Conservation (phyloP, 2,113 vertebrate species). For the Serinus canaria region DNA sequence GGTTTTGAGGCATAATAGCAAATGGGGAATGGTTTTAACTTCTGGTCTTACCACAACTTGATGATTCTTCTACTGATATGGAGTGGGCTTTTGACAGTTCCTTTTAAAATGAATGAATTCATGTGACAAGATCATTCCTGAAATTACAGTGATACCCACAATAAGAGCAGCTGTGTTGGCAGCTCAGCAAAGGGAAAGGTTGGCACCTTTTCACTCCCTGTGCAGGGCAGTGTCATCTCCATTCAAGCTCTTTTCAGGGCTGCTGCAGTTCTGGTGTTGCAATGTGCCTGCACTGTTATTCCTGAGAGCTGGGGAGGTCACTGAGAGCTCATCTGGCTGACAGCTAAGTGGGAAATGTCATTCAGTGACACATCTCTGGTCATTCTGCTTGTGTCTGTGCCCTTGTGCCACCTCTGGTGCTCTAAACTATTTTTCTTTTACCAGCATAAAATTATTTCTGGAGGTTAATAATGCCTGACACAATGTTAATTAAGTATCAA, state of each 20-base stretch:
- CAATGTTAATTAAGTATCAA: neutral
- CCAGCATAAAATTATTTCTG: neutral
- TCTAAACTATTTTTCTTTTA: neutral
- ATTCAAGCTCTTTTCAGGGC: neutral
- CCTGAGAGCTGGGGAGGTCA: neutral
- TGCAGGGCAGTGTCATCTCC: neutral
- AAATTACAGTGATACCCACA: neutral
- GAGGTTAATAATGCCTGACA: neutral
- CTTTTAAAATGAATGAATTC: neutral
- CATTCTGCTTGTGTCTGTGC: neutral
- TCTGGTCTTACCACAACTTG: neutral
- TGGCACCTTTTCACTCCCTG: fast-evolving
- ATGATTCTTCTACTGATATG: neutral
- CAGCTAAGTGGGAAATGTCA: fast-evolving
- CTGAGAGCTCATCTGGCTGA: neutral
- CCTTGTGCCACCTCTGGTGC: neutral
- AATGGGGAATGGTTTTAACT: neutral
- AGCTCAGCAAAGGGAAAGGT: neutral
- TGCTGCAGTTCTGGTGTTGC: neutral
- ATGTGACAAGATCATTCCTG: neutral
- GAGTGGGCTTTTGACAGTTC: neutral
- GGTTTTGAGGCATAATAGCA: neutral
- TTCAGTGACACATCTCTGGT: neutral
- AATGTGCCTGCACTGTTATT: neutral
- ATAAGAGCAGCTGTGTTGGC: neutral